Percentiles rank a stretch among this genome's conserved stretches.
Evolutionary conservation across 2,797 vertebrate species (phyloP).

Genomic region (Strix occidentalis): DNA sequence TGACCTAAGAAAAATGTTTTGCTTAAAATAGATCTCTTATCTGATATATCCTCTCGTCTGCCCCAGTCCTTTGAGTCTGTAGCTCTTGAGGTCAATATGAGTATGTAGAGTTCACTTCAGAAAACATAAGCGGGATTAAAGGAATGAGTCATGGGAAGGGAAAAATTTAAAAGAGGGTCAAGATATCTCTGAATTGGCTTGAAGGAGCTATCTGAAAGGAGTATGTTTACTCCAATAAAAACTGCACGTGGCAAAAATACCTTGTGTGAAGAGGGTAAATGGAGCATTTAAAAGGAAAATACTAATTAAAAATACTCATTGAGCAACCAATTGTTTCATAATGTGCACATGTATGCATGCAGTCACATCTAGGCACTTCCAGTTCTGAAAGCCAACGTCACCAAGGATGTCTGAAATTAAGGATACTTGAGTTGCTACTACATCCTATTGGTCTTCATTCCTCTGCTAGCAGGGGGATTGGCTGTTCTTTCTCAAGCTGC

Average conservation of each 20-base stretch:
- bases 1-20: background rate
- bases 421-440: conserved; percentile 3
- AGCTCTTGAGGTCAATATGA: background rate
- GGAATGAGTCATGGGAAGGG: background rate
- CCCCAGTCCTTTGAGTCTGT: background rate
- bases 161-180: background rate
- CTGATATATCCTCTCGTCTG: background rate
- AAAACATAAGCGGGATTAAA: background rate
- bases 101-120: background rate
- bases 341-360: background rate
- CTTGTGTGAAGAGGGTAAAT: background rate
- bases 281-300: conserved; percentile 45
- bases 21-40: background rate
- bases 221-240: conserved; percentile 30
- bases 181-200: background rate
- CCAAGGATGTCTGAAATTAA: conserved; percentile 36
- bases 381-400: conserved; percentile 20
- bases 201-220: background rate
- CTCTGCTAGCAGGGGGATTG: conserved; percentile 32
- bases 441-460: conserved; percentile 38
- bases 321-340: conserved; percentile 51
- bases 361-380: conserved; percentile 27
- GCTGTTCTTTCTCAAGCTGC: background rate
- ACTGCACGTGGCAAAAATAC: conserved; percentile 21
- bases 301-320: conserved; percentile 53